These are phyloP conservation scores for Troides oblongomaculatus DNA, from an alignment of 2,888 invertebrate genomes.

Conservation along the genomic window DNA sequence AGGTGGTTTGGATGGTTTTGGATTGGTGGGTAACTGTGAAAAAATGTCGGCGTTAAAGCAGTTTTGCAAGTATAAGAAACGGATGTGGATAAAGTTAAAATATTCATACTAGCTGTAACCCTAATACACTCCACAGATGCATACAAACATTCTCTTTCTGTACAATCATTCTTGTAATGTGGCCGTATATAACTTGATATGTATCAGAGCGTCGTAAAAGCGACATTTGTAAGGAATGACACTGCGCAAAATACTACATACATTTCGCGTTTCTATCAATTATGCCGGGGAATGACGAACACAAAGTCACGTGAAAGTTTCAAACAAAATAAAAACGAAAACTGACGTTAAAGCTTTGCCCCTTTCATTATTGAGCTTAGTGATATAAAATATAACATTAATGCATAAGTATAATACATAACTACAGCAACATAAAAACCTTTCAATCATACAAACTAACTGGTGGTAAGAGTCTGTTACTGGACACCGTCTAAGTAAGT, in stretches of 20 bases:
- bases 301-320: slow-evolving; percentile 22
- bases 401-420: too few relatives aligned
- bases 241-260: slow-evolving; percentile 13
- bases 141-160: slow-evolving; percentile 12
- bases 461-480: too few relatives aligned
- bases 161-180: slow-evolving; percentile 20
- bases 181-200: slow-evolving; percentile 12
- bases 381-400: too few relatives aligned
- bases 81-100: too few relatives aligned
- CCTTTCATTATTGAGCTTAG: too few relatives aligned
- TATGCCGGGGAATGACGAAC: slow-evolving; percentile 8
- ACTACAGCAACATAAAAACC: too few relatives aligned
- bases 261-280: slow-evolving; percentile 14
- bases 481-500: too few relatives aligned
- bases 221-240: slow-evolving; percentile 20
- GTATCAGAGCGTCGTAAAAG: slow-evolving; percentile 9
- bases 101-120: not conserved
- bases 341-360: too few relatives aligned
- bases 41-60: too few relatives aligned
- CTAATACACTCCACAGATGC: not conserved
- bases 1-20: too few relatives aligned
- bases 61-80: not conserved
- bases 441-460: too few relatives aligned
- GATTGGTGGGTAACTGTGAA: too few relatives aligned
- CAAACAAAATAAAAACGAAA: slow-evolving; percentile 15